Percentiles rank a stretch among this genome's conserved stretches.
Evolutionary conservation across 2,888 invertebrate genomes (phyloP).

Genomic region (Drosophila pseudotakahashii): DNA sequence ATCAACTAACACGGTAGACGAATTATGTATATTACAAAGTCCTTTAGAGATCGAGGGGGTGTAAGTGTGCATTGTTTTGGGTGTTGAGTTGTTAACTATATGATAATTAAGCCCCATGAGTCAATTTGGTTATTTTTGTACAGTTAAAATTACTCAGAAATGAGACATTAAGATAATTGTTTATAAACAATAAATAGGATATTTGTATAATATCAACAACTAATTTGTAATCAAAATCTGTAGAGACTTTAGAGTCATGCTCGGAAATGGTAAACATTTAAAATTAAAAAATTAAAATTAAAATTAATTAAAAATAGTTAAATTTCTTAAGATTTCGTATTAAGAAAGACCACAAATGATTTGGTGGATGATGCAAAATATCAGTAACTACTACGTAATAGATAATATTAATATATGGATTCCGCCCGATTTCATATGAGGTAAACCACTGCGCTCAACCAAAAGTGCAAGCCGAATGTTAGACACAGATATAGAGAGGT

Average conservation of each 20-base stretch:
- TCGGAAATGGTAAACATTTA: neutral
- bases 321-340: too few relatives aligned
- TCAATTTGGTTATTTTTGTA: neutral
- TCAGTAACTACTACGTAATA: neutral
- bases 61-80: neutral
- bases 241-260: neutral
- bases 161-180: too few relatives aligned
- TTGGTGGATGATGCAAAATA: neutral
- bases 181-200: too few relatives aligned
- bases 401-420: neutral
- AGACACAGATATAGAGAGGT: constrained; percentile 7
- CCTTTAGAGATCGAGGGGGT: neutral
- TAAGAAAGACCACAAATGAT: constrained; percentile 8
- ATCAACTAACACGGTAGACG: neutral
- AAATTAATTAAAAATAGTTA: too few relatives aligned
- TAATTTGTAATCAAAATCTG: neutral
- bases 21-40: constrained; percentile 3
- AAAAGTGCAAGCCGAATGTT: constrained; percentile 13
- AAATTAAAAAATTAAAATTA: neutral
- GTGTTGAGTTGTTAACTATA: too few relatives aligned
- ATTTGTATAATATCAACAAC: too few relatives aligned
- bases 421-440: constrained; percentile 6
- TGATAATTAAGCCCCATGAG: too few relatives aligned
- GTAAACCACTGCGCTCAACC: constrained; percentile 23
- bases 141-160: neutral